Evolutionary conservation across 2,888 invertebrate genomes (phyloP), one percentile per base, ranked within the genome.

Genomic region (Enoplolaimus lenunculus): DNA sequence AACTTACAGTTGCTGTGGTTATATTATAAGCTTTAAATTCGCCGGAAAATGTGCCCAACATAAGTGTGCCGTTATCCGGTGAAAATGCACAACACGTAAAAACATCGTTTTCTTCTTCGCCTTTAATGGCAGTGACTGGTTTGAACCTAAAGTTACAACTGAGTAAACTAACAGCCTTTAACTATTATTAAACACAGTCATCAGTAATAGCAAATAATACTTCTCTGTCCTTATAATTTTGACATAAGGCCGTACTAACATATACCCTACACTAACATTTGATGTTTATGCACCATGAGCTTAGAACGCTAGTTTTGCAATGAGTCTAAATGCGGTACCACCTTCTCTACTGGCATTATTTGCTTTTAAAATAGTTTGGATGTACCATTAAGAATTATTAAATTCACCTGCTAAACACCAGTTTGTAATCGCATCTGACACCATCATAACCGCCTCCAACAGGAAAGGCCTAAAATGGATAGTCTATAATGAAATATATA

Each of bases 21-120:
- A 90, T 82, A 81, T 92, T 93, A 81, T 89, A 91, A 75, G 91
- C 85, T 78, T 91, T 88, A 26, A 95, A 87, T 79, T 94, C 93
- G 21, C 97, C 97, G 57, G 88, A 86, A 74, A 90, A 90, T 1
- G 93, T 92, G 66, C 95, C 95, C 69, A 92, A 87, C 74, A 93
- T 85, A n/a, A 91, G 69, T 28, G n/a, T 30, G 60, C 7, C 64
- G 34, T 28, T 29, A 79, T 81, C 77, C 76, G 84, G 84, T 73
- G 85, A 84, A 77, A 89, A 87, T 71, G 86, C 85, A 80, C 88
- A 88, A 77, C 88, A 88, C 0, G 89, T 88, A 78, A 90, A 90
- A 75, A 87, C 87, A 30, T 88, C 86, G 72, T 88, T 89, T 72
- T 87, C 87, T 1, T 85, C 85, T 33, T 86, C 74, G 72, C 84